Conservation (phyloP, 2,113 vertebrate genomes). For the Bos taurus region DNA sequence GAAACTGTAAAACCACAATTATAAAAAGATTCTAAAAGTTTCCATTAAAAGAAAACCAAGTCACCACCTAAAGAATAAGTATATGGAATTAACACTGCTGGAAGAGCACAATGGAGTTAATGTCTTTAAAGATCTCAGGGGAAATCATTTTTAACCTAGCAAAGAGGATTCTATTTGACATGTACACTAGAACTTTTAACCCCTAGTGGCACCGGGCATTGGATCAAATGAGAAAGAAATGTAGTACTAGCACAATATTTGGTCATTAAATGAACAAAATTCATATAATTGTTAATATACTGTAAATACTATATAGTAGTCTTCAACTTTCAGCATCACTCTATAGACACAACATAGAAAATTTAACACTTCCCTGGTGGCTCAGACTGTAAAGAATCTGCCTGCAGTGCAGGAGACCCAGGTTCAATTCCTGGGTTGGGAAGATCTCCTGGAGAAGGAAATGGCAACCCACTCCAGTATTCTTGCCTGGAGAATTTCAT, state of each 20-base stretch:
- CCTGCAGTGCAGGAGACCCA: neutral
- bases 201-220: neutral
- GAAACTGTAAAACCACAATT: neutral
- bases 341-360: neutral
- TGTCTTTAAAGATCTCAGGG: neutral
- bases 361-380: neutral
- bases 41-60: slow-evolving; percentile 8
- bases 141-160: neutral
- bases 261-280: neutral
- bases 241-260: neutral
- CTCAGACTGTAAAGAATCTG: neutral
- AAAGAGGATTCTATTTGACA: neutral
- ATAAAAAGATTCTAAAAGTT: slow-evolving; percentile 8
- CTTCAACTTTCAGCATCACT: neutral
- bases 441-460: neutral
- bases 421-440: neutral
- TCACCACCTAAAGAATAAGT: neutral
- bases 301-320: neutral
- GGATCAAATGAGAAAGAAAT: neutral
- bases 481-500: neutral
- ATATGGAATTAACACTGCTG: neutral
- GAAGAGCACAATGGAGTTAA: neutral
- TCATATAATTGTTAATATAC: neutral
- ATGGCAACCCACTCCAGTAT: neutral
- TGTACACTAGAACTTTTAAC: neutral